Evolutionary conservation across 2,113 vertebrate species (phyloP).

Genomic region (Aramus guarauna): DNA sequence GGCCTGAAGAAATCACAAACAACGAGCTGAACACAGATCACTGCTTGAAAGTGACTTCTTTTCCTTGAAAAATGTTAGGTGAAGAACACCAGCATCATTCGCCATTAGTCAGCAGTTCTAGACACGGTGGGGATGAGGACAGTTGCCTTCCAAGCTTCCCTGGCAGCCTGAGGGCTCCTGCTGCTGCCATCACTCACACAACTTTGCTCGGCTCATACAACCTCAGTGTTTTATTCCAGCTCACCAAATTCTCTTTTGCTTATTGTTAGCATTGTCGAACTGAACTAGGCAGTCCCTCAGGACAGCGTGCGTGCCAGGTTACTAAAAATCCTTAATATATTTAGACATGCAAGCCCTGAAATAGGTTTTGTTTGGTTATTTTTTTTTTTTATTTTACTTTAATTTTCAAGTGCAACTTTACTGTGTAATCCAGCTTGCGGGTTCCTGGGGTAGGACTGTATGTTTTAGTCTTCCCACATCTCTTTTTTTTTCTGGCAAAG

Average conservation of each 20-base stretch:
- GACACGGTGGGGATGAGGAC: neutral
- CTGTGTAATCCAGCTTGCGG: neutral
- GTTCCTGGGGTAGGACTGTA: neutral
- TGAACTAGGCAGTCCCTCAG: neutral
- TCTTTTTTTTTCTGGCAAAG: neutral
- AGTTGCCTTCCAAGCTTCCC: neutral
- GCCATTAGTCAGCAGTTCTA: neutral
- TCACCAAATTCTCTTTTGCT: neutral
- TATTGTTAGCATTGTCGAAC: neutral
- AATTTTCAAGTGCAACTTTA: neutral
- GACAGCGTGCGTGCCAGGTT: neutral
- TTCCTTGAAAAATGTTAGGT: neutral
- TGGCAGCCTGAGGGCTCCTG: neutral
- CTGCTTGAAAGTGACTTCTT: neutral
- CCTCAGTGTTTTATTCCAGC: neutral
- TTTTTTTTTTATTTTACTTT: neutral
- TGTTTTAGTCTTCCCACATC: neutral
- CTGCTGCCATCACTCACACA: neutral
- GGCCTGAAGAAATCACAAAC: neutral
- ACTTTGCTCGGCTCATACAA: neutral
- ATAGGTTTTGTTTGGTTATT: neutral
- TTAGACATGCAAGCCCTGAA: neutral
- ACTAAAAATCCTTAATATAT: neutral
- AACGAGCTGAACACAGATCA: neutral
- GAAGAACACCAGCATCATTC: neutral